Evolutionary conservation across 2,888 invertebrate genomes (phyloP), one percentile per base, ranked within the genome.

Genomic region (Meandrusa payeni): DNA sequence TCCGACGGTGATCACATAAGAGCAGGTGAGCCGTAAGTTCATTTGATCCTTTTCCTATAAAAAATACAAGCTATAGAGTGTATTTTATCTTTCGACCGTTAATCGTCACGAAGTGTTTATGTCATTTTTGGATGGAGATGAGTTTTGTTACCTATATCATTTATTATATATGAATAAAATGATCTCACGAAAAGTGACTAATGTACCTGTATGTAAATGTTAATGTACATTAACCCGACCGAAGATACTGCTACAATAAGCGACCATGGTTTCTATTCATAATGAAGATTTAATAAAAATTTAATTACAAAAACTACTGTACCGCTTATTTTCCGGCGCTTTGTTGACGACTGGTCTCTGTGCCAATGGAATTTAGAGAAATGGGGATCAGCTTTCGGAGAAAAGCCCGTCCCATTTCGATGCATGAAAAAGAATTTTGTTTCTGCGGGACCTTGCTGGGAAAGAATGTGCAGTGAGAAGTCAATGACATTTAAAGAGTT

Each of bases 401-500:
- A 89, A 42, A 82, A 79, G 54, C 66, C 81, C 58, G 73, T 93
- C 59, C 87, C 89, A 23, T 92, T 93, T 72, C 83, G 93, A 50
- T 81, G 79, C 52, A 60, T 79, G 58, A 73, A 65, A 51, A 78
- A 67, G 49, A 69, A 72, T 52, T 64, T 76, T 46, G 51, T 78
- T 27, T 71, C 79, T 53, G 87, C 82, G 12, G 78, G 89, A 51
- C 95, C 95, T 0, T 93, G 94, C 62, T 97, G 95, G 95, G 97
- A 97, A 72, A 88, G 92, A 43, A 89, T 89, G 32, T 93, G 95
- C 57, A 66, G 70, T n/a, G 79, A 76, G 22, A 75, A 89, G 38
- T 67, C 79, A 19, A 89, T 93, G 67, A 91, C 90, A 1, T 90
- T 95, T 55, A 69, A 77, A 41, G 88, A 93, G 38, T 95, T 97